A percentile compares a stretch with the other conserved stretches of the same genome.
Conservation (phyloP, 2,113 vertebrate genomes). For the Callorhinus ursinus region DNA sequence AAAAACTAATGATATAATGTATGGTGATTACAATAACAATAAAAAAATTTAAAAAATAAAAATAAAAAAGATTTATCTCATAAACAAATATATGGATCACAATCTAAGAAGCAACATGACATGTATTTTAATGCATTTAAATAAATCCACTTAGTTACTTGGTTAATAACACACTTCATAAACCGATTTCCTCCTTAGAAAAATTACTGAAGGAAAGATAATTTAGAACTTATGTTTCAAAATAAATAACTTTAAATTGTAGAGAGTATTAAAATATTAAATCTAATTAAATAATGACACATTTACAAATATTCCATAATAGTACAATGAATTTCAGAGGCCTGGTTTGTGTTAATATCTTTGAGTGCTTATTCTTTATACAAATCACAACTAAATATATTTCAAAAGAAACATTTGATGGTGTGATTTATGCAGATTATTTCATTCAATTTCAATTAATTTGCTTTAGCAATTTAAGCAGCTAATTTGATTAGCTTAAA, state of each 20-base stretch:
- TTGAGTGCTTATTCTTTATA: neutral
- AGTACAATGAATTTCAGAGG: conserved; percentile 64
- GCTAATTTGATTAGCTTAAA: conserved; percentile 61
- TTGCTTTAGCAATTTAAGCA: neutral
- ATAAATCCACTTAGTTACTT: neutral
- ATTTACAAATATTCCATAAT: conserved; percentile 62
- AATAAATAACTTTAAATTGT: conserved; percentile 72
- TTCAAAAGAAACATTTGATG: conserved; percentile 57
- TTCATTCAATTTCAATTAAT: conserved; percentile 63
- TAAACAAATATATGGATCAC: neutral
- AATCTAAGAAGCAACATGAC: neutral
- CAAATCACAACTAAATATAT: conserved; percentile 53
- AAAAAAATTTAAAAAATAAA: no score
- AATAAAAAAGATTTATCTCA: neutral
- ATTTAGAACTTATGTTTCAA: conserved; percentile 66
- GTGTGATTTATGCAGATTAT: conserved; percentile 10
- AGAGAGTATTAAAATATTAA: conserved; percentile 74
- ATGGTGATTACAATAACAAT: no score
- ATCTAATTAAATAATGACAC: conserved; percentile 74
- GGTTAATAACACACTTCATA: neutral
- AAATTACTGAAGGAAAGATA: conserved; percentile 69
- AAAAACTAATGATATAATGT: no score
- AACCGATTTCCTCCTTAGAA: conserved; percentile 62
- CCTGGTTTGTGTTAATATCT: conserved; percentile 50
- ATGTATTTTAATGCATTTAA: neutral